Base-by-base conservation (phyloP, 2,888 invertebrate genomes). In the Rhingia campestris region DNA sequence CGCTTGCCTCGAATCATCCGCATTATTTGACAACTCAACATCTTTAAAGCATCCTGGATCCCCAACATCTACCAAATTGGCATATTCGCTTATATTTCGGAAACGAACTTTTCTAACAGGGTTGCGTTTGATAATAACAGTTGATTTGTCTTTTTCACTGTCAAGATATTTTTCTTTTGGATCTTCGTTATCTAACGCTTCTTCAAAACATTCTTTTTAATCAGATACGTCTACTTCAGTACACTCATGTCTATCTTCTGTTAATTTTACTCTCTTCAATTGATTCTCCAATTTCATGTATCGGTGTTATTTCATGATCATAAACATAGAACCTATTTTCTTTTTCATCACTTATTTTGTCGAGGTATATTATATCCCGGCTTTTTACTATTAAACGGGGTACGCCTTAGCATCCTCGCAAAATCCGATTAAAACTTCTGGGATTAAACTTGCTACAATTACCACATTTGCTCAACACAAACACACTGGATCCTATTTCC, bases 1-100 rank as follows among this genome's bases (percentile, higher is more conserved):
- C 0, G 79, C 72, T 2, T 61, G 14, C 35, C 14, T 47, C 61
- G 35, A 61, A 10, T 47, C 61, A 12, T 12, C 12, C 9, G n/a
- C 0, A 41, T 58, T 4, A 7, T 45, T 33, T 2, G 33, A 45
- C 9, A 33, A 33, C 33, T 39, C 39, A 14, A 22, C 56, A 33
- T 61, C 59, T 45, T 45, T 45, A 0, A 45, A 0, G 4, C 45
- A 33, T 33, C 12, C 12, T 4, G 45, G 45, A 45, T 61, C 45
- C 3, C 45, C 45, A 4, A 33, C 4, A n/a, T 61, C 9, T 5
- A 35, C 51, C 30, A 51, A 41, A 51, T 64, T 51, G 30, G 51
- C 64, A n/a, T n/a, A n/a, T n/a, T n/a, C n/a, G n/a, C n/a, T n/a
- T n/a, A n/a, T n/a, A n/a, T n/a, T n/a, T n/a, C n/a, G n/a, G n/a